Evolutionary conservation across 2,113 vertebrate species (phyloP).

Genomic region (Hyla sarda): DNA sequence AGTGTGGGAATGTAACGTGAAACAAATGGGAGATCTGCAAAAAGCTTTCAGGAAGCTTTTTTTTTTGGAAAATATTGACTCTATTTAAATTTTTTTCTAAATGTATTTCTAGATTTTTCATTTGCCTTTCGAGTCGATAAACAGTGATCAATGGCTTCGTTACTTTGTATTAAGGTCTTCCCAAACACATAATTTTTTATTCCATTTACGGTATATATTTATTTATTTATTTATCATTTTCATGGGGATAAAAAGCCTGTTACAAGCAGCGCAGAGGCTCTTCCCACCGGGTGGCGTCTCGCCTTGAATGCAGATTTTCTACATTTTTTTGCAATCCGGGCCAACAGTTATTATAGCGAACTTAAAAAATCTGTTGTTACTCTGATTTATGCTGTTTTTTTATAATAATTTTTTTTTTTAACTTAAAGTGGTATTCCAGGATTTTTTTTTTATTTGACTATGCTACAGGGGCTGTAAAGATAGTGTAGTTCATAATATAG

Average conservation of each 20-base stretch:
- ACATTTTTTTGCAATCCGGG: background rate
- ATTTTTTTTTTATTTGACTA: no score
- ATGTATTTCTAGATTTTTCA: no score
- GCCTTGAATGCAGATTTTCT: conserved; percentile 36
- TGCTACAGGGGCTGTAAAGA: no score
- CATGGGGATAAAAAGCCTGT: background rate
- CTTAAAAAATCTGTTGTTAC: conserved; percentile 36
- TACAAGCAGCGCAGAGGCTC: background rate
- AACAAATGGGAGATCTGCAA: conserved; percentile 51
- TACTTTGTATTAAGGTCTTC: conserved; percentile 16
- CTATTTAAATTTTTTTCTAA: conserved; percentile 36
- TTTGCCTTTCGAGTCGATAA: conserved; percentile 23
- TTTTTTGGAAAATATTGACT: conserved; percentile 5
- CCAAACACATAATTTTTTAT: no score
- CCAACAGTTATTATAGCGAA: conserved; percentile 29
- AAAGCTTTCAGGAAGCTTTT: background rate
- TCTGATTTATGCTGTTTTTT: conserved; percentile 44
- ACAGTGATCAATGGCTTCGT: conserved; percentile 38
- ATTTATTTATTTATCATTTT: conserved; percentile 16
- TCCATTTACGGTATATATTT: no score
- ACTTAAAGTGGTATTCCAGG: no score
- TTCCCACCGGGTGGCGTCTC: conserved; percentile 9
- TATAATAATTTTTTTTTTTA: no score
- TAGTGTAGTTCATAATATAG: no score
- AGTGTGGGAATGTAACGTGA: conserved; percentile 69